phyloP scores from a whole-genome alignment of 2,888 invertebrate genomes.

The Arenicola marina region DNA sequence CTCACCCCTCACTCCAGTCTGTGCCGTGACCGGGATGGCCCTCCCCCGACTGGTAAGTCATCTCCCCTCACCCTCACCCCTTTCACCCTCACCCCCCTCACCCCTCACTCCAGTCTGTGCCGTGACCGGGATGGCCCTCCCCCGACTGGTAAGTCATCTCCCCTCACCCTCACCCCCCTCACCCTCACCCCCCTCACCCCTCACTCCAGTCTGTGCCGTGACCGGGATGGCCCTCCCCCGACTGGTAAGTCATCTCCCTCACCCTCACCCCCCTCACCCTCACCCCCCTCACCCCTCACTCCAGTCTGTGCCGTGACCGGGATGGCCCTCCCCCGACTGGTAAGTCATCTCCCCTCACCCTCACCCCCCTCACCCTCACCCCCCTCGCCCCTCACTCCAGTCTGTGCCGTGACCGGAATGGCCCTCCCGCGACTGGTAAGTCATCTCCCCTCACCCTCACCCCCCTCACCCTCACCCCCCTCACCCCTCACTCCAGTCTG shows the following conservation, averaged over 20 bases:
- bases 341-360: constrained; percentile 66
- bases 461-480: no score
- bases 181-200: no score
- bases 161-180: constrained; percentile 92
- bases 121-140: constrained; percentile 98
- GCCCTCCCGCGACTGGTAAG: no score
- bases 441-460: no score
- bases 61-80: neutral
- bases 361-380: no score
- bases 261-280: no score
- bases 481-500: no score
- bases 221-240: constrained; percentile 98
- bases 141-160: constrained; percentile 79
- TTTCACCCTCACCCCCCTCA: no score
- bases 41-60: constrained; percentile 88
- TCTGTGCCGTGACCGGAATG: no score
- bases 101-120: no score
- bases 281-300: constrained; percentile 94
- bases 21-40: constrained; percentile 98
- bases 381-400: no score
- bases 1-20: constrained; percentile 97
- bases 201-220: constrained; percentile 98
- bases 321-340: constrained; percentile 95
- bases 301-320: constrained; percentile 99
- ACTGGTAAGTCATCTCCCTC: constrained; percentile 86